Evolutionary conservation across 2,113 vertebrate genomes (phyloP).

Genomic region (Daphoenositta chrysoptera): DNA sequence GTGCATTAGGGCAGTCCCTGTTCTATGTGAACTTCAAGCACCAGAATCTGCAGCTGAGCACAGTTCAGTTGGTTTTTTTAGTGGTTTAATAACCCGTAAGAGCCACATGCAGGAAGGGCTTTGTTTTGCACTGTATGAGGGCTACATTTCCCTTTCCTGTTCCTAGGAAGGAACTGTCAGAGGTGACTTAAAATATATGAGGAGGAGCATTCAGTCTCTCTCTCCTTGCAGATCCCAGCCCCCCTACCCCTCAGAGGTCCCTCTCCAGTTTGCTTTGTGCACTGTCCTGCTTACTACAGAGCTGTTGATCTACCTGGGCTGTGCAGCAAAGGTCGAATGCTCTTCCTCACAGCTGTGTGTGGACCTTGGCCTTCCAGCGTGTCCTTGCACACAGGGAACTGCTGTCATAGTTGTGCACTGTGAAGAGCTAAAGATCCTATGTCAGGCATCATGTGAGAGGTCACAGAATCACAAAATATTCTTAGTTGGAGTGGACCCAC

Average conservation of each 20-base stretch:
- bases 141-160: background rate
- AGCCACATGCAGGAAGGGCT: background rate
- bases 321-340: fast-evolving
- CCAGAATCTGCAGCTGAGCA: background rate
- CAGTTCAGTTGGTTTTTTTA: background rate
- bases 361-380: background rate
- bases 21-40: background rate
- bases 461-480: background rate
- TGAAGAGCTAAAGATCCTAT: background rate
- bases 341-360: background rate
- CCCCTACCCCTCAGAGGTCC: fast-evolving
- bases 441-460: background rate
- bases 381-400: background rate
- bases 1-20: fast-evolving
- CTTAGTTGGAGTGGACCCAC: background rate
- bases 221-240: background rate
- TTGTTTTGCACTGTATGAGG: background rate
- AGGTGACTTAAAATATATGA: background rate
- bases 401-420: fast-evolving
- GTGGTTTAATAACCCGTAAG: background rate
- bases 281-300: background rate
- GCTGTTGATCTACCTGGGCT: background rate
- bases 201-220: background rate
- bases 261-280: background rate
- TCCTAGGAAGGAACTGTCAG: background rate